A percentile compares a stretch with the other conserved stretches of the same genome.
phyloP scores from a whole-genome alignment of 2,888 invertebrate species.

The Tubiluchus corallicola region DNA sequence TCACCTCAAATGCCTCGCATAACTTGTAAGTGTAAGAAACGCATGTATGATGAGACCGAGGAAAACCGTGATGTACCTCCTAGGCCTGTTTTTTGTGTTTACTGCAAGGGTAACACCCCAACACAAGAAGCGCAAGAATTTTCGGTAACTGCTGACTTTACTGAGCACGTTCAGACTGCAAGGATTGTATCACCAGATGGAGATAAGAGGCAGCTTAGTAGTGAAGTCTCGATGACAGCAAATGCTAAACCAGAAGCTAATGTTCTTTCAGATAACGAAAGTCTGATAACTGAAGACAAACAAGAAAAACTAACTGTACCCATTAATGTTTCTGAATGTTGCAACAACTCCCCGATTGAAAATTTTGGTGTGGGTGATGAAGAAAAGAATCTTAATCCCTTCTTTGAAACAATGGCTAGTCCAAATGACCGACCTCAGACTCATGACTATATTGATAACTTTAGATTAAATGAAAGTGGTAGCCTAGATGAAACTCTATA shows the following conservation, averaged over 20 bases:
- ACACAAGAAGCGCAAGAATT: not conserved
- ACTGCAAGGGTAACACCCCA: not conserved
- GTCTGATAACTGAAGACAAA: not conserved
- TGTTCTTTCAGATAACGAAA: not conserved
- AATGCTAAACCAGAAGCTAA: not conserved
- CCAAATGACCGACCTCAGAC: not conserved
- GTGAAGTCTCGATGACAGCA: not conserved
- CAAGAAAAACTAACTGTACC: not conserved
- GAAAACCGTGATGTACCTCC: no score
- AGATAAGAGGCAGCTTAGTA: no score
- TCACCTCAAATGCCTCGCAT: no score
- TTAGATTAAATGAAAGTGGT: no score
- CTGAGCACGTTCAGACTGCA: not conserved
- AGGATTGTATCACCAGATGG: not conserved
- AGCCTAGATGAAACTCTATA: no score
- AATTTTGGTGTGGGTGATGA: no score
- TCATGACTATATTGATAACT: not conserved
- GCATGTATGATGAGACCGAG: conserved; percentile 1
- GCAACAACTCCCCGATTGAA: no score
- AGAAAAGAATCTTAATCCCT: not conserved
- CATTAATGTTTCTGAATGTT: no score
- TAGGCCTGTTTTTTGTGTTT: not conserved
- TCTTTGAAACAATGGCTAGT: not conserved
- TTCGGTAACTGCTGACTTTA: not conserved
- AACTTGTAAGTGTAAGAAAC: conserved; percentile 1